These are phyloP conservation scores for Phaethon lepturus DNA, from an alignment of 2,113 vertebrate species.

Conservation along the genomic window DNA sequence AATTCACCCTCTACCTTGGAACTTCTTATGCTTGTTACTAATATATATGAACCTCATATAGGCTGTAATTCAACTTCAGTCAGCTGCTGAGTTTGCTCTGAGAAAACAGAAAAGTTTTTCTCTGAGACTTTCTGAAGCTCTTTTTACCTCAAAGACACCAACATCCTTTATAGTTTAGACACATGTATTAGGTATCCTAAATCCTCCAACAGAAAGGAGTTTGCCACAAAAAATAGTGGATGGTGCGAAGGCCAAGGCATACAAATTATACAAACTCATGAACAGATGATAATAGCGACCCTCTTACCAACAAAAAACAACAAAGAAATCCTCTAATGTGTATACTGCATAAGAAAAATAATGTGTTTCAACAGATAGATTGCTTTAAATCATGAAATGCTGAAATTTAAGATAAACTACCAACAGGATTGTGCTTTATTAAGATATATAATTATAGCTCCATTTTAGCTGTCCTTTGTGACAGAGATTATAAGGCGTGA, in stretches of 20 bases:
- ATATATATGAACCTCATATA: background rate
- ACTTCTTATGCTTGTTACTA: background rate
- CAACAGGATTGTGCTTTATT: background rate
- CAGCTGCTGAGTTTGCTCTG: background rate
- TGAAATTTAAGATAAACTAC: background rate
- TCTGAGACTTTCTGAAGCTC: background rate
- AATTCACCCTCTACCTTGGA: background rate
- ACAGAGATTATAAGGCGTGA: background rate
- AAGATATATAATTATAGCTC: background rate
- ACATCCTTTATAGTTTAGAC: background rate
- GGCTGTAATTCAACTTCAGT: background rate
- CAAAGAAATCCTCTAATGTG: background rate
- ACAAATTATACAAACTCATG: fast-evolving
- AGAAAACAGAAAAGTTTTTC: background rate
- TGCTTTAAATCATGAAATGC: background rate
- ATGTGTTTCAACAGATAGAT: background rate
- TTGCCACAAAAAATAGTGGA: background rate
- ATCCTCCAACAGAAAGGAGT: background rate
- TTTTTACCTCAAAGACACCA: background rate
- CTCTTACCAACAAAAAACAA: background rate
- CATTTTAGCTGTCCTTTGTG: background rate
- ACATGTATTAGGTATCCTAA: background rate
- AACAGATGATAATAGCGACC: background rate
- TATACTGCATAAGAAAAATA: background rate
- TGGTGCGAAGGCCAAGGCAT: background rate